These are phyloP conservation scores for Melanostigma gelatinosum DNA, from an alignment of 2,113 vertebrate genomes.

Conservation along the genomic window DNA sequence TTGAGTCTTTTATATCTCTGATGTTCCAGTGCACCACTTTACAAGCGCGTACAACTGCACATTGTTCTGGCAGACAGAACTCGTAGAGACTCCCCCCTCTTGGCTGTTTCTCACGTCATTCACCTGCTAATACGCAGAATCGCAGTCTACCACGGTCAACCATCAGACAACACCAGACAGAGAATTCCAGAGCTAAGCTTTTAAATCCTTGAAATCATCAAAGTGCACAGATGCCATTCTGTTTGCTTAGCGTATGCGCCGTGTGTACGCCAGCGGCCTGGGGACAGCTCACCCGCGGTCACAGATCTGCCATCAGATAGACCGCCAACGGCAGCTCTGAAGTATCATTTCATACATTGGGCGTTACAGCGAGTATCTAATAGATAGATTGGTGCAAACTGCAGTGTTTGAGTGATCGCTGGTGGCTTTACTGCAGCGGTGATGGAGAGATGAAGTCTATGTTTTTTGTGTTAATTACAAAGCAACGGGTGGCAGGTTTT, in stretches of 20 bases:
- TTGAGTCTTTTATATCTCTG: constrained; percentile 8
- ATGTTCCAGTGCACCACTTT: neutral
- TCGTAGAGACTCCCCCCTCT: neutral
- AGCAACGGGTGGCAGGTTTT: constrained; percentile 48
- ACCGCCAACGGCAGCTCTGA: constrained; percentile 2
- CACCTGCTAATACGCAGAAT: constrained; percentile 62
- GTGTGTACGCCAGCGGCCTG: constrained; percentile 55
- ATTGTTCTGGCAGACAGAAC: constrained; percentile 28
- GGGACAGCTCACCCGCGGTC: constrained; percentile 46
- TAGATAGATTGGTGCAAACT: neutral
- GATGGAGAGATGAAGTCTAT: constrained; percentile 24
- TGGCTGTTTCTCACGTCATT: constrained; percentile 45
- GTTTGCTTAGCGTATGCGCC: constrained; percentile 69
- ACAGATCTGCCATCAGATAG: constrained; percentile 38
- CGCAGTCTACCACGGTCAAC: constrained; percentile 37
- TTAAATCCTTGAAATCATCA: constrained; percentile 77
- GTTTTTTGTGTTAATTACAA: constrained; percentile 27
- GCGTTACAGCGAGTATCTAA: neutral
- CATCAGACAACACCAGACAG: constrained; percentile 66
- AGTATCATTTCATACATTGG: neutral
- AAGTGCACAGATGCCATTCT: constrained; percentile 76
- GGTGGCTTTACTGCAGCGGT: constrained; percentile 15
- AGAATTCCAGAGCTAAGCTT: constrained; percentile 78
- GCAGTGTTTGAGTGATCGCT: neutral
- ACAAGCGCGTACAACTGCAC: neutral